Conservation (phyloP, 2,888 invertebrate genomes). For the Adelphocoris suturalis region DNA sequence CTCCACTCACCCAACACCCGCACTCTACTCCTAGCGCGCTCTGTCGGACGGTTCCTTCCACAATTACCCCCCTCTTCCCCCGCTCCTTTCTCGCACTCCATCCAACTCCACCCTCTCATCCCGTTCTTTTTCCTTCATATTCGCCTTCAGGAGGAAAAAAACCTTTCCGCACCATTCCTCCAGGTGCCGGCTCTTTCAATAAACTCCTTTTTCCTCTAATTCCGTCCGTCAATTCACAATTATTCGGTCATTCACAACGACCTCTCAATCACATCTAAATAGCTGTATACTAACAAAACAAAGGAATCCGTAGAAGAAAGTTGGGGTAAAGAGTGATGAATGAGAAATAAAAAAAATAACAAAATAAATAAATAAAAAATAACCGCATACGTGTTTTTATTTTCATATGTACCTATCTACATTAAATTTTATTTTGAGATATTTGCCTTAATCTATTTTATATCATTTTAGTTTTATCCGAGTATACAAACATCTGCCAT, state of each 20-base stretch:
- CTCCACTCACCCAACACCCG: slow-evolving; percentile 17
- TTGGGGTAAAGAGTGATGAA: too few species aligned
- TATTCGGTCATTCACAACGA: not conserved
- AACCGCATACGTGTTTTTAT: too few species aligned
- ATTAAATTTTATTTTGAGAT: too few species aligned
- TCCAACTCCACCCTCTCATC: not conserved
- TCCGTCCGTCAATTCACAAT: slow-evolving; percentile 11
- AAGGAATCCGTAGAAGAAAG: too few species aligned
- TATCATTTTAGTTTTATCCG: too few species aligned
- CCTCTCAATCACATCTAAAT: too few species aligned
- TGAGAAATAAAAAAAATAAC: too few species aligned
- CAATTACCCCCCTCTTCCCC: slow-evolving; percentile 50
- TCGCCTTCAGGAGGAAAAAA: slow-evolving; percentile 50
- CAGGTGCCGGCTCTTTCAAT: slow-evolving; percentile 43
- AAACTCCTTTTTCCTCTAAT: slow-evolving; percentile 40
- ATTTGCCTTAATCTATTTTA: too few species aligned
- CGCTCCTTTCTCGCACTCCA: not conserved
- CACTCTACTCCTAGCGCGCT: slow-evolving; percentile 60
- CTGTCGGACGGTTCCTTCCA: slow-evolving; percentile 68
- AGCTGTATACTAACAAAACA: too few species aligned
- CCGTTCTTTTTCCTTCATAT: slow-evolving; percentile 45
- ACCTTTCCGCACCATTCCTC: slow-evolving; percentile 46
- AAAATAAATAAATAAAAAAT: too few species aligned
- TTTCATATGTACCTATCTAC: too few species aligned
- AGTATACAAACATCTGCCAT: too few species aligned